These are phyloP conservation scores for Condylostylus longicornis DNA, from an alignment of 1,140 invertebrate genomes.

Conservation along the genomic window DNA sequence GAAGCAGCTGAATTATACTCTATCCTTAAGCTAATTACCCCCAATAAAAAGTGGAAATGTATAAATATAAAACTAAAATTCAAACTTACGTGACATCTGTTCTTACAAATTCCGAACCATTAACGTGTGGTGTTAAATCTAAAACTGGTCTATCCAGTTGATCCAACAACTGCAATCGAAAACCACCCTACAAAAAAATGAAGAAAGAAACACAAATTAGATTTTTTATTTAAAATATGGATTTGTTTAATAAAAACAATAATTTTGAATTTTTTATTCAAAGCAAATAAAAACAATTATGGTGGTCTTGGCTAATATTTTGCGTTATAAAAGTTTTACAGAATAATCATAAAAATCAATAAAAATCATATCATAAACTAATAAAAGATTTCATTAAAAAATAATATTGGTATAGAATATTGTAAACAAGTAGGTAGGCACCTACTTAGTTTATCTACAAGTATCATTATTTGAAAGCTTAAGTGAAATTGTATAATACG, in stretches of 20 bases:
- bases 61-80: no score
- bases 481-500: no score
- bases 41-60: no score
- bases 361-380: no score
- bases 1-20: background rate
- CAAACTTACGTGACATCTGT: conserved; percentile 57
- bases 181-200: conserved; percentile 60
- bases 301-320: background rate
- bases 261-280: background rate
- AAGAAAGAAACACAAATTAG: conserved; percentile 3
- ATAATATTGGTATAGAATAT: no score
- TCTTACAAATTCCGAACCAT: conserved; percentile 60
- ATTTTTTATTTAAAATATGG: conserved; percentile 4
- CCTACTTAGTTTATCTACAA: no score
- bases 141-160: conserved; percentile 61
- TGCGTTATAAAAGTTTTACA: no score
- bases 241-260: background rate
- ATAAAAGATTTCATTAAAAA: no score
- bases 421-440: no score
- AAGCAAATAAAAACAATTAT: background rate
- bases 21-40: no score
- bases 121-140: conserved; percentile 67
- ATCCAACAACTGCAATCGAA: conserved; percentile 69
- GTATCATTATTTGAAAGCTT: no score
- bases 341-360: no score